Percentiles rank a stretch among this genome's conserved stretches.
Evolutionary conservation across 2,113 vertebrate species (phyloP).

Genomic region (Cynocephalus volans): DNA sequence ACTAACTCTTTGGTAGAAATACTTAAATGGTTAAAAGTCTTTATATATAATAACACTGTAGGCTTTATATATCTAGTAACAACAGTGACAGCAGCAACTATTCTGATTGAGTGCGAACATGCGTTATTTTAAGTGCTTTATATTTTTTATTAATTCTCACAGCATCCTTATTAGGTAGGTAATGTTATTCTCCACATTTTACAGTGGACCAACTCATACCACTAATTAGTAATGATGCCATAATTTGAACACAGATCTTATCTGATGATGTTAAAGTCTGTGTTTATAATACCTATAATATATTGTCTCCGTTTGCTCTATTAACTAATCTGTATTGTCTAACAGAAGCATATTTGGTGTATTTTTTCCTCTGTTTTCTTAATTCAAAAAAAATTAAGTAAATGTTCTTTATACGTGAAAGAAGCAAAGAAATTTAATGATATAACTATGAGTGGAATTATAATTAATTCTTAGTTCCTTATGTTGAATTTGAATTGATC

Average conservation of each 20-base stretch:
- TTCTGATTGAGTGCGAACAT: not conserved
- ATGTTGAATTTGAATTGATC: conserved; percentile 39
- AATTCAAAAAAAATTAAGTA: conserved; percentile 48
- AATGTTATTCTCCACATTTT: not conserved
- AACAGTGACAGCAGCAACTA: not conserved
- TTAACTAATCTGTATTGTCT: not conserved
- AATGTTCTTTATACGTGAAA: conserved; percentile 53
- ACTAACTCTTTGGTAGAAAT: conserved; percentile 30
- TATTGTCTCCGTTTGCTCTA: not conserved
- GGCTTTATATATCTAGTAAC: not conserved
- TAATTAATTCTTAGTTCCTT: conserved; percentile 47
- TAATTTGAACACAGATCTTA: conserved; percentile 35
- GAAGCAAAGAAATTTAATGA: conserved; percentile 24
- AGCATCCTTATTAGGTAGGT: not conserved
- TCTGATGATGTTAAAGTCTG: not conserved
- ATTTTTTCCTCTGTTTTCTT: conserved; percentile 8
- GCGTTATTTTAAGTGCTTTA: not conserved
- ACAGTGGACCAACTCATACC: not conserved
- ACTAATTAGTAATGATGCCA: not conserved
- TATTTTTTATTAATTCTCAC: not conserved
- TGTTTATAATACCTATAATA: not conserved
- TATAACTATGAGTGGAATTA: conserved; percentile 14
- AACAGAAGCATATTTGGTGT: conserved; percentile 24
- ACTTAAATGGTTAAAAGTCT: conserved; percentile 24
- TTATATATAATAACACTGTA: not conserved